A percentile compares a stretch with the other conserved stretches of the same genome.
phyloP scores from a whole-genome alignment of 2,888 invertebrate species.

The Drosophila nigricruria region DNA sequence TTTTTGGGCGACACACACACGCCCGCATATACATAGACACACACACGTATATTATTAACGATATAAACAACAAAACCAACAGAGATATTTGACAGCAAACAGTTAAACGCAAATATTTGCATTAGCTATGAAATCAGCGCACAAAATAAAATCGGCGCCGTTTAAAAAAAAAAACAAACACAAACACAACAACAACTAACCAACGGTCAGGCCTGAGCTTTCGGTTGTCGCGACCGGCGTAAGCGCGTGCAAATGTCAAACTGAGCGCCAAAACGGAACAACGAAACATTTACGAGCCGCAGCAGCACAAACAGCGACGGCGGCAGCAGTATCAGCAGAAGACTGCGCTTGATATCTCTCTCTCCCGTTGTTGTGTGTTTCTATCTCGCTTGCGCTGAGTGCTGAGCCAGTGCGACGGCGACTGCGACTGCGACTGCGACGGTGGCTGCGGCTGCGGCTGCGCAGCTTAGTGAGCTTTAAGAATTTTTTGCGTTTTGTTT shows the following conservation, averaged over 20 bases:
- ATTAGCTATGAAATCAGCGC: conserved; percentile 70
- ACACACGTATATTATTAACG: conserved; percentile 6
- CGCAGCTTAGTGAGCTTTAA: conserved; percentile 55
- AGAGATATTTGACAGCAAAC: conserved; percentile 30
- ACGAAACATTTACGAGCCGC: conserved; percentile 45
- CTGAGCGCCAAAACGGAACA: conserved; percentile 67
- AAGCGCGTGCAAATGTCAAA: conserved; percentile 76
- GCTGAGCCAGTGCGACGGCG: too few species aligned
- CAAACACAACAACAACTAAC: conserved; percentile 41
- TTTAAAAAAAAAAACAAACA: conserved; percentile 26
- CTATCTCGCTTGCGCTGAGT: conserved; percentile 9
- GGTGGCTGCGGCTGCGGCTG: conserved; percentile 36
- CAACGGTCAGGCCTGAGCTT: conserved; percentile 49
- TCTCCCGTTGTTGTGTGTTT: conserved; percentile 26
- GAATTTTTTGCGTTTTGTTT: conserved; percentile 58
- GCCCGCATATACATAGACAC: conserved; percentile 18
- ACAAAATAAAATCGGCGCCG: conserved; percentile 47
- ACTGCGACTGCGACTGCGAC: conserved; percentile 38
- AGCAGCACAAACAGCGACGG: conserved; percentile 6
- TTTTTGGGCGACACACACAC: conserved; percentile 37
- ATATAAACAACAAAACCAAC: conserved; percentile 26
- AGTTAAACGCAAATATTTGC: conserved; percentile 51
- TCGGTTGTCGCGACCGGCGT: conserved; percentile 64
- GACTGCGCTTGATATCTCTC: conserved; percentile 5
- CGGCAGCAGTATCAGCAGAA: conserved; percentile 2